phyloP scores from a whole-genome alignment of 1,140 invertebrate genomes.

The Uloborus diversus region DNA sequence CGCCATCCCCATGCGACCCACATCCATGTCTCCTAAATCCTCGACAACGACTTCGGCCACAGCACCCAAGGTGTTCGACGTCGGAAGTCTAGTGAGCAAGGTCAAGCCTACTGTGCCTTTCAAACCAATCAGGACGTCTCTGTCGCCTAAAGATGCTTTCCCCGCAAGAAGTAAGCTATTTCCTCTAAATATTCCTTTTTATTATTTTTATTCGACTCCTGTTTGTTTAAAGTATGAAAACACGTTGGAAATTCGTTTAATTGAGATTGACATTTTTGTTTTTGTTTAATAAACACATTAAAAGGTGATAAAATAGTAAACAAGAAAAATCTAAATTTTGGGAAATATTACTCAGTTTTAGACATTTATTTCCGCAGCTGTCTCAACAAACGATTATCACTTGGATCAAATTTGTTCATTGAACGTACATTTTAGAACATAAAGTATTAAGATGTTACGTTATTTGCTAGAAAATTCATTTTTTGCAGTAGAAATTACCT shows the following conservation, averaged over 20 bases:
- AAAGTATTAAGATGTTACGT: no score
- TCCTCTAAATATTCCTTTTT: not conserved
- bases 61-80: not conserved
- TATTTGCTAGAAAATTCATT: no score
- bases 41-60: not conserved
- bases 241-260: not conserved
- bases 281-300: no score
- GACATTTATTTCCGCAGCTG: no score
- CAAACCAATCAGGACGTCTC: conserved; percentile 38
- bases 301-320: no score
- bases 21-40: not conserved
- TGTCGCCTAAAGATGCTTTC: conserved; percentile 35
- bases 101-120: conserved; percentile 56
- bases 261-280: not conserved
- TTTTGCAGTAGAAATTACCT: no score
- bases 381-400: no score
- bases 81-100: conserved; percentile 19
- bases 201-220: not conserved
- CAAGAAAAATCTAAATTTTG: no score
- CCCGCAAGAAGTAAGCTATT: conserved; percentile 18
- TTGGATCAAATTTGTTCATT: not conserved
- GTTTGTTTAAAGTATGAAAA: not conserved
- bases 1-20: not conserved
- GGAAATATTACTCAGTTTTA: no score
- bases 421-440: no score